Conservation (phyloP, 2,113 vertebrate genomes). For the Ochotona curzoniae region DNA sequence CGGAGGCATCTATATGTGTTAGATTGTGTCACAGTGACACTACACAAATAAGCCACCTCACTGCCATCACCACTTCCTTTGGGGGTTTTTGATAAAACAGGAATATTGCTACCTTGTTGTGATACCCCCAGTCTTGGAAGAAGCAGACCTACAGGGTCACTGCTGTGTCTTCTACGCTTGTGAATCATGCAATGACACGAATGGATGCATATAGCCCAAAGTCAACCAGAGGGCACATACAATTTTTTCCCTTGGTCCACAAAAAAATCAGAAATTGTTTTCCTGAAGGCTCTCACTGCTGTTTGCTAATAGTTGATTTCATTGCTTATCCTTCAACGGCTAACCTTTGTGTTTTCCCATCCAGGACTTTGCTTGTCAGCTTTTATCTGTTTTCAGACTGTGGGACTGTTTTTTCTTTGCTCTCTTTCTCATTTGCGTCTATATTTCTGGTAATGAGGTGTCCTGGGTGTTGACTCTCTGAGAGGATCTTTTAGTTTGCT, state of each 20-base stretch:
- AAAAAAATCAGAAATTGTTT: conserved; percentile 11
- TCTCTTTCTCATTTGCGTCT: conserved; percentile 65
- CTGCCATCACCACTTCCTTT: not conserved
- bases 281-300: not conserved
- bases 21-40: not conserved
- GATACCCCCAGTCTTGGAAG: not conserved
- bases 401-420: conserved; percentile 43
- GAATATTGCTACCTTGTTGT: not conserved
- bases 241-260: conserved; percentile 17
- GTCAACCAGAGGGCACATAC: conserved; percentile 12
- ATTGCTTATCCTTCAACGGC: conserved; percentile 54
- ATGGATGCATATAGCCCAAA: not conserved
- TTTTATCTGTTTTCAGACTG: conserved; percentile 68
- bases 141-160: not conserved
- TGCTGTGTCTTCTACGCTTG: not conserved
- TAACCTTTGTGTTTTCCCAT: conserved; percentile 53
- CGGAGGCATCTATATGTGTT: not conserved
- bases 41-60: not conserved
- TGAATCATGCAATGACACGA: not conserved
- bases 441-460: conserved; percentile 79
- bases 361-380: conserved; percentile 40
- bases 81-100: not conserved
- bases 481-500: conserved; percentile 65
- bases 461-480: conserved; percentile 77
- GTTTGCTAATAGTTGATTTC: conserved; percentile 59